Percentiles rank a stretch among this genome's conserved stretches.
Evolutionary conservation across 2,888 invertebrate species (phyloP).

Genomic region (Sylvicola cinctus): DNA sequence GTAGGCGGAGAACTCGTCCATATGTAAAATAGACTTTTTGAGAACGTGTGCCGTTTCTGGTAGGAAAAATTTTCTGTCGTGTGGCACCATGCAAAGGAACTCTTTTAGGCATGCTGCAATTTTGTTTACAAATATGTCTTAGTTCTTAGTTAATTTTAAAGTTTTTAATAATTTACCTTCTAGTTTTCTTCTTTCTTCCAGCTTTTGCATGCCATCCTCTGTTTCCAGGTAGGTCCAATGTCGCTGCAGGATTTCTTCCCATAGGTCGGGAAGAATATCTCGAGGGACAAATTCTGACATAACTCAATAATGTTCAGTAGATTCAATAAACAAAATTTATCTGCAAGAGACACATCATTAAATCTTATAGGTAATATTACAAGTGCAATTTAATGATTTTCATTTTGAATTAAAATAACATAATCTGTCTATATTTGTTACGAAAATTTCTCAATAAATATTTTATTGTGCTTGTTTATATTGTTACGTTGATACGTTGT

Average conservation of each 20-base stretch:
- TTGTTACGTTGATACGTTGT: too few species aligned
- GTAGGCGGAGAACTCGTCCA: constrained; percentile 59
- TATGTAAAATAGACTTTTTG: constrained; percentile 44
- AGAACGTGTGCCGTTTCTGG: constrained; percentile 56
- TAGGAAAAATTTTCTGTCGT: constrained; percentile 58
- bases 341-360: too few species aligned
- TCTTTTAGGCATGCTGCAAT: constrained; percentile 52
- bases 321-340: too few species aligned
- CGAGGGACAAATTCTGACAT: too few species aligned
- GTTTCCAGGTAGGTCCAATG: constrained; percentile 63
- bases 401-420: too few species aligned
- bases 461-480: too few species aligned
- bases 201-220: constrained; percentile 58
- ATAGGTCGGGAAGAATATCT: constrained; percentile 31
- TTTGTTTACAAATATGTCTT: constrained; percentile 4
- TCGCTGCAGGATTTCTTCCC: constrained; percentile 49
- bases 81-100: constrained; percentile 55
- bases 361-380: too few species aligned
- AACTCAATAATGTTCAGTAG: too few species aligned
- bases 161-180: constrained; percentile 34
- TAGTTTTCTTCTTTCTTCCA: constrained; percentile 52
- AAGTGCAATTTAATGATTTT: too few species aligned
- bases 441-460: too few species aligned
- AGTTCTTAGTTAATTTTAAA: not conserved
- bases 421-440: too few species aligned